A percentile compares a stretch with the other conserved stretches of the same genome.
phyloP scores from a whole-genome alignment of 2,797 vertebrate species.

The Anolis apletophallus region DNA sequence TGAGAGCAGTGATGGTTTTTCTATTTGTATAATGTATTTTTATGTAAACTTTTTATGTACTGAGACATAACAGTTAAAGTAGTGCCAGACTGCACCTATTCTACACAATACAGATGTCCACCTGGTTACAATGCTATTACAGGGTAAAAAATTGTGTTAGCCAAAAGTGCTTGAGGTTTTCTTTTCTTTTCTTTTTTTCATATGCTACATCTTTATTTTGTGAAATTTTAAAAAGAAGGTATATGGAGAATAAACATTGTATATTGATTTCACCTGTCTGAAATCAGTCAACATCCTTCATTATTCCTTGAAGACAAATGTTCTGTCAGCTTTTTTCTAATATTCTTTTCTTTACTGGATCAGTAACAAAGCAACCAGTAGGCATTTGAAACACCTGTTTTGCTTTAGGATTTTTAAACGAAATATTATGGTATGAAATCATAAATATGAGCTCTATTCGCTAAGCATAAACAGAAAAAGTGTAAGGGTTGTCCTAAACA shows the following conservation, averaged over 20 bases:
- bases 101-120: too few relatives aligned
- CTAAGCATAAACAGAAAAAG: background rate
- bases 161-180: background rate
- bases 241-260: background rate
- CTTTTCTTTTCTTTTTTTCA: background rate
- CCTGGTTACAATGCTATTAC: background rate
- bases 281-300: background rate
- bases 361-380: background rate
- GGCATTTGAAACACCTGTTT: background rate
- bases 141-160: background rate
- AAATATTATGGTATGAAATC: background rate
- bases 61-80: too few relatives aligned
- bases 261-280: background rate
- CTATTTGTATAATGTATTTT: too few relatives aligned
- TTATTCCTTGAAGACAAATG: background rate
- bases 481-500: background rate
- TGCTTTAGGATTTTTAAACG: background rate
- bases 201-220: background rate
- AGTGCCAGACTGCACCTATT: too few relatives aligned
- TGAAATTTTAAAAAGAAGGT: background rate
- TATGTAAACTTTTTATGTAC: too few relatives aligned
- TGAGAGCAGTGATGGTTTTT: too few relatives aligned
- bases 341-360: background rate
- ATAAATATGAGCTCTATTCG: background rate
- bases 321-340: background rate